Percentiles rank a stretch among this genome's conserved stretches.
Conservation (phyloP, 1,140 invertebrate genomes). For the Hylyphantes graminicola region DNA sequence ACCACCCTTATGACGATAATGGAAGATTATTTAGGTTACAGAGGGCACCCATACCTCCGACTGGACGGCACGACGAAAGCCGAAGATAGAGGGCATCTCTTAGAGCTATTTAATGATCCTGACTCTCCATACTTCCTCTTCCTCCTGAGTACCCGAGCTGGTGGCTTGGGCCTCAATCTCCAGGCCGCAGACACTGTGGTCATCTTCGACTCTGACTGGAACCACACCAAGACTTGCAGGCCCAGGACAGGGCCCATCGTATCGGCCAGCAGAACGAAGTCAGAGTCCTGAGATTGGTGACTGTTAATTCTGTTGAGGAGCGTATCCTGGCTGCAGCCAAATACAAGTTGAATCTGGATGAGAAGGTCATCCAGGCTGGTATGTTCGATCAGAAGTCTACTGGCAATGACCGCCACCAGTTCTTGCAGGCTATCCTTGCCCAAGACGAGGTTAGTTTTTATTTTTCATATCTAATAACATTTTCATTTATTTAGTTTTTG, state of each 20-base stretch:
- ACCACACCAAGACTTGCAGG: conserved; percentile 98
- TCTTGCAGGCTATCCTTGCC: conserved; percentile 92
- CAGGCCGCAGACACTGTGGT: conserved; percentile 98
- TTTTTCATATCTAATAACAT: no score
- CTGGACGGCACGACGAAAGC: conserved; percentile 98
- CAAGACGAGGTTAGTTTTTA: conserved; percentile 77
- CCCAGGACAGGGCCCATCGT: conserved; percentile 98
- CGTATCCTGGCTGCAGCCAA: conserved; percentile 91
- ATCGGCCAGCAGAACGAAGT: conserved; percentile 99
- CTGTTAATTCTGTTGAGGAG: conserved; percentile 98
- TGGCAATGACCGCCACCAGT: conserved; percentile 92
- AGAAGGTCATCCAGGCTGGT: conserved; percentile 99
- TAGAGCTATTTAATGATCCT: conserved; percentile 92
- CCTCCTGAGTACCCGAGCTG: conserved; percentile 94
- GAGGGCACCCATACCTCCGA: conserved; percentile 74
- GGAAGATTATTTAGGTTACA: conserved; percentile 95
- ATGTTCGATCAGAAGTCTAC: conserved; percentile 99
- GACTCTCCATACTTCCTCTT: conserved; percentile 96
- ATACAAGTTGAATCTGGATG: conserved; percentile 96
- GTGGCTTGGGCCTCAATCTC: conserved; percentile 96
- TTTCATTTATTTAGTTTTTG: no score
- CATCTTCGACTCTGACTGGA: conserved; percentile 99
- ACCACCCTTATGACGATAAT: conserved; percentile 99
- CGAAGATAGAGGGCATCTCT: conserved; percentile 93
- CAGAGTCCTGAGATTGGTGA: conserved; percentile 94